These are phyloP conservation scores for Brachyhypopomus occidentalis DNA, from an alignment of 2,113 vertebrate genomes.

Conservation along the genomic window DNA sequence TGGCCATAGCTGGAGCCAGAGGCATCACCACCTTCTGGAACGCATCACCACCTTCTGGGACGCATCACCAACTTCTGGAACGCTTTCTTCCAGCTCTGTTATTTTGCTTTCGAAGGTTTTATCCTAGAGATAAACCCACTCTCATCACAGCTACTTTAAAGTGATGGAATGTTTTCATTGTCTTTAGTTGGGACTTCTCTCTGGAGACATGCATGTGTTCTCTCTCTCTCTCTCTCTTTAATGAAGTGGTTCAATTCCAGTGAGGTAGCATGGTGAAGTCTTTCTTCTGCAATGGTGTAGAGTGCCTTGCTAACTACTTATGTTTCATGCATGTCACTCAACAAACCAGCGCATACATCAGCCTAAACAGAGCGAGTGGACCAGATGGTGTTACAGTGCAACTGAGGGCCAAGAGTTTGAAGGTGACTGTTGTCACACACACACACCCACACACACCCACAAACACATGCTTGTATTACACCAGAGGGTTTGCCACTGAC, in stretches of 20 bases:
- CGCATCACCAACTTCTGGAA: no score
- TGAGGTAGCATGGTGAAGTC: neutral
- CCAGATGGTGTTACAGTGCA: constrained; percentile 16
- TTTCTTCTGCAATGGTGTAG: neutral
- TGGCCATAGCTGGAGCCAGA: neutral
- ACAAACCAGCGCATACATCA: neutral
- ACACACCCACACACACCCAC: constrained; percentile 5
- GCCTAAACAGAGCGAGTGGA: constrained; percentile 23
- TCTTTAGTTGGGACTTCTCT: neutral
- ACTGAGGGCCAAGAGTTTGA: neutral
- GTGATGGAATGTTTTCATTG: neutral
- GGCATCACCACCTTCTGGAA: no score
- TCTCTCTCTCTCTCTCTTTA: neutral
- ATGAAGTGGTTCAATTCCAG: neutral
- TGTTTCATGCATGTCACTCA: neutral
- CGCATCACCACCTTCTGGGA: no score
- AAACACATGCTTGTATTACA: neutral
- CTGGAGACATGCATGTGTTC: neutral
- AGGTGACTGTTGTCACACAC: constrained; percentile 14
- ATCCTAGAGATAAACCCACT: no score
- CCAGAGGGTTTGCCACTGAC: no score
- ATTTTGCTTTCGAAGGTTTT: no score
- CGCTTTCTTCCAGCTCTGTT: no score
- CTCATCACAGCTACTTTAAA: constrained; percentile 4
- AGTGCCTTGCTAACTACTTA: neutral